phyloP scores from a whole-genome alignment of 2,888 invertebrate species.

The Catocala sponsa region DNA sequence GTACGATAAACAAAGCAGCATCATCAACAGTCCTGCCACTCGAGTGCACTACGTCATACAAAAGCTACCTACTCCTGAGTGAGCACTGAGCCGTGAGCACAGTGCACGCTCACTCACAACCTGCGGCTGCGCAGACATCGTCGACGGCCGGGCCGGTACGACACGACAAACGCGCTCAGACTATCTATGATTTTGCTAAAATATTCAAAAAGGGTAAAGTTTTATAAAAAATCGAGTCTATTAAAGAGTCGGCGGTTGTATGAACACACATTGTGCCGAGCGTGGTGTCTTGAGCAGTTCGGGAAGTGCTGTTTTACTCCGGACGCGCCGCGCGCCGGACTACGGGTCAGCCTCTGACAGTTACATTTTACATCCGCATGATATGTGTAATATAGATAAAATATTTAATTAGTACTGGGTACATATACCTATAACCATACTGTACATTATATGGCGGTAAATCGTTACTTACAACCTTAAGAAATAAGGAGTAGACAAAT shows the following conservation, averaged over 20 bases:
- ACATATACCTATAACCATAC: conserved; percentile 80
- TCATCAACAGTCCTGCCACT: conserved; percentile 51
- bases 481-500: conserved; percentile 76
- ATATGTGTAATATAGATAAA: conserved; percentile 85
- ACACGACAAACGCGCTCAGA: conserved; percentile 62
- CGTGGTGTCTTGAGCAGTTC: conserved; percentile 71
- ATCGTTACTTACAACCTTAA: conserved; percentile 78
- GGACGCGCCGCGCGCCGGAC: conserved; percentile 65
- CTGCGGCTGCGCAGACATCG: conserved; percentile 35
- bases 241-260: conserved; percentile 62
- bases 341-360: conserved; percentile 76
- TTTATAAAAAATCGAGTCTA: conserved; percentile 80
- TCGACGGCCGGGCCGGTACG: background rate
- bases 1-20: conserved; percentile 76
- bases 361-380: conserved; percentile 80
- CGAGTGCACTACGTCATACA: conserved; percentile 60
- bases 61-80: conserved; percentile 68
- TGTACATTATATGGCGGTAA: conserved; percentile 81
- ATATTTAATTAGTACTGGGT: conserved; percentile 79
- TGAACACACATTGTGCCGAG: conserved; percentile 62
- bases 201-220: conserved; percentile 78
- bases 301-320: conserved; percentile 62
- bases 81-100: conserved; percentile 4
- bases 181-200: conserved; percentile 73
- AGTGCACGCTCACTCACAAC: conserved; percentile 51